A percentile compares a stretch with the other conserved stretches of the same genome.
Evolutionary conservation across 2,888 invertebrate genomes (phyloP).

Genomic region (Atherix ibis): DNA sequence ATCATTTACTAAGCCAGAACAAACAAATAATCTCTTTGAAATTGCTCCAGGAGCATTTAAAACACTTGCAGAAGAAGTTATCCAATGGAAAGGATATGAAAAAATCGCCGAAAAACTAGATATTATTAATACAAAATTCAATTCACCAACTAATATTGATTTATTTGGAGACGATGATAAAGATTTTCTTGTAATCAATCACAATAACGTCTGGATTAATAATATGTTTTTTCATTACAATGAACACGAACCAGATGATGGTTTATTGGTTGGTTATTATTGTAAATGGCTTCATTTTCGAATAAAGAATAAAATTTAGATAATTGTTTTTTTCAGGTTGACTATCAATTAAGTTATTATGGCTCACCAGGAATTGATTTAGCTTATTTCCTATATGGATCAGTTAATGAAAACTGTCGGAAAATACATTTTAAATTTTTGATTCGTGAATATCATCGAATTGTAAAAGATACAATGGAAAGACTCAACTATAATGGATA

Average conservation of each 20-base stretch:
- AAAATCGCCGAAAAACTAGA: constrained; percentile 29
- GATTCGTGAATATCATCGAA: constrained; percentile 24
- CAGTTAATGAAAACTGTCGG: constrained; percentile 27
- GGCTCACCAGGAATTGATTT: constrained; percentile 30
- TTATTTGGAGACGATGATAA: constrained; percentile 19
- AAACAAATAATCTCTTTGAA: constrained; percentile 27
- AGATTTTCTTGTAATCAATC: constrained; percentile 25
- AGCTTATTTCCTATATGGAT: constrained; percentile 27
- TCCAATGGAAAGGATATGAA: constrained; percentile 27
- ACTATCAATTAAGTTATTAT: constrained; percentile 28
- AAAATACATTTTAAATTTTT: constrained; percentile 26
- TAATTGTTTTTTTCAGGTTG: constrained; percentile 19
- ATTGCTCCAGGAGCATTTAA: constrained; percentile 27
- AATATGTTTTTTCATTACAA: constrained; percentile 27
- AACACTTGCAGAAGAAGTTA: constrained; percentile 25
- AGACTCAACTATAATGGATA: constrained; percentile 22
- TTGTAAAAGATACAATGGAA: constrained; percentile 21
- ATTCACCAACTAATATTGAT: too few relatives aligned
- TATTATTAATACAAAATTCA: constrained; percentile 22
- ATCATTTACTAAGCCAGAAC: constrained; percentile 26
- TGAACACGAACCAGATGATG: constrained; percentile 24
- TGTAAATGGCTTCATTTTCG: constrained; percentile 1
- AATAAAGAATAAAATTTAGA: too few relatives aligned
- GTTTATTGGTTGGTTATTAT: constrained; percentile 20
- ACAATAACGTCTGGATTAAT: constrained; percentile 29